Evolutionary conservation across 1,140 invertebrate species (phyloP).

Genomic region (Melanaphis sacchari): DNA sequence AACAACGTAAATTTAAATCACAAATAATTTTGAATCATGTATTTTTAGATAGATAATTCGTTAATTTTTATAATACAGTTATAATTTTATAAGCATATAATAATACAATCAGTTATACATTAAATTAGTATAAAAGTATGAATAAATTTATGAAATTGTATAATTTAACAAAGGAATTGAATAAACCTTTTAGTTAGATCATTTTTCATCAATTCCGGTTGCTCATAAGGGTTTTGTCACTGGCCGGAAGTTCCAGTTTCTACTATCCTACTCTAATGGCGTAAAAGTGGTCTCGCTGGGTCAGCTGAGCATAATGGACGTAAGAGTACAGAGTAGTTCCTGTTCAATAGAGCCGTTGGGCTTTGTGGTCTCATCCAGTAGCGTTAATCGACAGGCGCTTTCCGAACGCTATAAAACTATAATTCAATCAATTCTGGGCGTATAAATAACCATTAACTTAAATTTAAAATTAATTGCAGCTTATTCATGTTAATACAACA

Average conservation of each 20-base stretch:
- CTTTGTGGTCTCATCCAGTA: constrained; percentile 23
- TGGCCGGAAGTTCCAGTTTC: constrained; percentile 6
- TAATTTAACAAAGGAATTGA: not conserved
- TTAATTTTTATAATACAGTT: not conserved
- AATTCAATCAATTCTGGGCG: not conserved
- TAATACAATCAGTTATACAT: no score
- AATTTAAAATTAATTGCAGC: not conserved
- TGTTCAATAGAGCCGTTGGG: not conserved
- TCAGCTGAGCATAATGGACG: not conserved
- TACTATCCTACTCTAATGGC: constrained; percentile 25
- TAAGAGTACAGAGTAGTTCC: constrained; percentile 31
- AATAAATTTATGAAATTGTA: constrained; percentile 23
- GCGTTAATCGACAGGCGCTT: constrained; percentile 38
- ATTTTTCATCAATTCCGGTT: not conserved
- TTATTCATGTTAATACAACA: not conserved
- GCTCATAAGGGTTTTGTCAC: not conserved
- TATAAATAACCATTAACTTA: not conserved
- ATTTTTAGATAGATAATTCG: not conserved
- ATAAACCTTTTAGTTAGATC: not conserved
- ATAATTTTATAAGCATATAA: not conserved
- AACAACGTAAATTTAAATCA: no score
- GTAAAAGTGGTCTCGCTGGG: not conserved
- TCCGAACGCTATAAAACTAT: constrained; percentile 19
- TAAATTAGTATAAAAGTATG: not conserved
- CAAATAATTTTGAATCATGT: not conserved